Evolutionary conservation across 1,140 invertebrate species (phyloP).

Genomic region (Cydia splendana): DNA sequence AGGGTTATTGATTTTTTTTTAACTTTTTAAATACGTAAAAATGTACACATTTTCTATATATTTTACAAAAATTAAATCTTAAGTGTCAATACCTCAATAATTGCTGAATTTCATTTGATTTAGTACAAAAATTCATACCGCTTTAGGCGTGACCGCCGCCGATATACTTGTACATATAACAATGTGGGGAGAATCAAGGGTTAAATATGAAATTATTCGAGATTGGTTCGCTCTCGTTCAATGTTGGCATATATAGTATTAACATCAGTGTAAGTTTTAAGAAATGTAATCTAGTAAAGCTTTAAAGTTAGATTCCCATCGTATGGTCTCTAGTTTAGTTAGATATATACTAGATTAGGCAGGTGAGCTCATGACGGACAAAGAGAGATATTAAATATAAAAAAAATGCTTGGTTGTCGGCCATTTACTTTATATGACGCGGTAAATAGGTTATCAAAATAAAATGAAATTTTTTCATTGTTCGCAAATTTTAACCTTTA

Average conservation of each 20-base stretch:
- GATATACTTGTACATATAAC: background rate
- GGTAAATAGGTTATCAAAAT: no score
- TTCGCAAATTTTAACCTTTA: background rate
- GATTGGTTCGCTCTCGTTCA: background rate
- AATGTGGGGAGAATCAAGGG: constrained; percentile 8
- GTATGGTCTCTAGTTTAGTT: constrained; percentile 15
- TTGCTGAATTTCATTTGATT: constrained; percentile 49
- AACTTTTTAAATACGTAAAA: constrained; percentile 43
- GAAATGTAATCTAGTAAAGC: constrained; percentile 26
- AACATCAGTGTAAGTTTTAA: constrained; percentile 21
- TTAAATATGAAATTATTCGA: constrained; percentile 23
- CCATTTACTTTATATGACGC: background rate
- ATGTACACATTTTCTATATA: constrained; percentile 53
- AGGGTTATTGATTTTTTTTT: constrained; percentile 52
- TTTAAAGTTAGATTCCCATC: constrained; percentile 31
- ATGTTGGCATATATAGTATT: constrained; percentile 30
- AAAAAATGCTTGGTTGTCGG: background rate
- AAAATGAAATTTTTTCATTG: no score
- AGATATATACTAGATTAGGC: background rate
- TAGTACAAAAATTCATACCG: constrained; percentile 45
- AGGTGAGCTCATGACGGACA: constrained; percentile 6
- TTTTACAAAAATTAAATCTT: constrained; percentile 62
- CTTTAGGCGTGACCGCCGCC: background rate
- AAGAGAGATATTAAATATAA: background rate
- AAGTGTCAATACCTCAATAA: constrained; percentile 65